Base-by-base conservation (phyloP, 2,797 vertebrate genomes). In the Phyllotis vaccarum region DNA sequence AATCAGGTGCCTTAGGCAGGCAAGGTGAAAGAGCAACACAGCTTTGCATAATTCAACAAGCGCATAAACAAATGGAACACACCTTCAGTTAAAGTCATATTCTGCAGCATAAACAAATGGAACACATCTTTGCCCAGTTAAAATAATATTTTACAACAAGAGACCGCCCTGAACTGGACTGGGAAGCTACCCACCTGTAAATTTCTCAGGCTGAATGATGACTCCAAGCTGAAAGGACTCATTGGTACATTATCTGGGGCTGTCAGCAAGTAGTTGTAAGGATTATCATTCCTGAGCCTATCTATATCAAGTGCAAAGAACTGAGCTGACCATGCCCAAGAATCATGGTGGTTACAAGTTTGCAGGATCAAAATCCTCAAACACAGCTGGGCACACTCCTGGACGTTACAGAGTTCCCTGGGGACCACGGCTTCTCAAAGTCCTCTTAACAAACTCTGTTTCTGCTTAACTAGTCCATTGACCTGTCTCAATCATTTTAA, bases 401-500 rank as follows among this genome's bases (percentile, higher is more conserved):
- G 29, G 86, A 76, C 86, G 21, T 0, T 3, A 1, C 89, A 80
- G 64, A 24, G 1, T 52, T 62, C 22, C 3, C 37, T 4, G 54
- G 74, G 78, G 54, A 40, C 22, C 46, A 49, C 72, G 21, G 21
- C 27, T 79, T 49, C 79, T 78, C 49, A 34, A 7, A 27, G 6
- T 11, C 78, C 70, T 87, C 49, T 83, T 52, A 80, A 64, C 43
- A 91, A 89, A 70, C 54, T 72, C 81, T 40, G 86, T 62, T 89
- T 64, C 62, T 94, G 74, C 12, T 86, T 82, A 72, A 86, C 80
- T 34, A 88, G 52, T 81, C 80, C 27, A 62, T 12, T 43, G 12
- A 43, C 58, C 92, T 74, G 40, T 74, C 31, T 86, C 62, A 75
- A 90, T 78, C 93, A 81, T 43, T 49, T 86, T 87, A 66, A 81